phyloP scores from a whole-genome alignment of 2,113 vertebrate genomes.

The Alethe diademata region DNA sequence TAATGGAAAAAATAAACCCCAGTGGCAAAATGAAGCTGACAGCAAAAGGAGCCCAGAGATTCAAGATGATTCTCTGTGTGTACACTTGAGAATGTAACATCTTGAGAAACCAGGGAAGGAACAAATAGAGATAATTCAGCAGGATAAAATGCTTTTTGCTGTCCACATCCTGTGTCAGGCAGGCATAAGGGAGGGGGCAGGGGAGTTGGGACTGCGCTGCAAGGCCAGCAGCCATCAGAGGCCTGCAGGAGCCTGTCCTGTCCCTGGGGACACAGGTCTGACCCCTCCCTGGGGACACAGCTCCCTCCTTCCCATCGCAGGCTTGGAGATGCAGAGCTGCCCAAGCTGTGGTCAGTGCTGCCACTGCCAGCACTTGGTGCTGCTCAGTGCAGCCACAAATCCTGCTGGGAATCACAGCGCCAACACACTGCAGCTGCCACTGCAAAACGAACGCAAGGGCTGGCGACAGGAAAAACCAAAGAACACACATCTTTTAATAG shows the following conservation, averaged over 20 bases:
- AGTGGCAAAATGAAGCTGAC: neutral
- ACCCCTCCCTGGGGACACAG: neutral
- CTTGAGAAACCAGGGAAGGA: neutral
- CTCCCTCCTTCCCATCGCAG: neutral
- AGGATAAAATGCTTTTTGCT: neutral
- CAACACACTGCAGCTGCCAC: neutral
- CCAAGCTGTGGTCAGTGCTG: accelerated
- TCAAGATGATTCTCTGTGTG: accelerated
- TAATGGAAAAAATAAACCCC: neutral
- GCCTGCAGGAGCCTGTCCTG: neutral
- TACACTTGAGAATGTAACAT: neutral
- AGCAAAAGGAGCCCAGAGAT: neutral
- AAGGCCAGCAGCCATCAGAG: accelerated
- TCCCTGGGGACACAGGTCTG: neutral
- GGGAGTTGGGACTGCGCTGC: neutral
- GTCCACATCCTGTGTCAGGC: neutral
- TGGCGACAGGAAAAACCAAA: neutral
- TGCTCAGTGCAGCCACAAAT: neutral
- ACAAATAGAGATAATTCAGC: neutral
- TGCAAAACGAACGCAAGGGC: neutral
- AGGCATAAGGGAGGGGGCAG: neutral
- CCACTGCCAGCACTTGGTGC: neutral
- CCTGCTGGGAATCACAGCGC: neutral
- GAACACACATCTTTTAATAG: accelerated
- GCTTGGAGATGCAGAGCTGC: neutral